These are phyloP conservation scores for Actinia tenebrosa DNA, from an alignment of 64 coral and sea anemone genomes.

Conservation along the genomic window DNA sequence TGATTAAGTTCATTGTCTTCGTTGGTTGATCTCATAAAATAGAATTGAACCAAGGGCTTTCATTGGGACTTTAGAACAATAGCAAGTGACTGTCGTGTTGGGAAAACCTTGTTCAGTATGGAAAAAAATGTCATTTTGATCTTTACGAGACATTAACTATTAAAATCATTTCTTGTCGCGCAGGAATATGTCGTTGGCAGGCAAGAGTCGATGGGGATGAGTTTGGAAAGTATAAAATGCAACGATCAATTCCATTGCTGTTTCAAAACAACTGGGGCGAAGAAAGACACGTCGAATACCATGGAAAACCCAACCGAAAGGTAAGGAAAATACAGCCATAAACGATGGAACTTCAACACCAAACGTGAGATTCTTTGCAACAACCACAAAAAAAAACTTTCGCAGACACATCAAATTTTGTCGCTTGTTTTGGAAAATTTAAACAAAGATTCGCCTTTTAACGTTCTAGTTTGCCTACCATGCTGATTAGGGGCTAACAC, in stretches of 20 bases:
- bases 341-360: not conserved
- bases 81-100: not conserved
- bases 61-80: conserved; percentile 13
- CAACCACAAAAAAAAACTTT: not conserved
- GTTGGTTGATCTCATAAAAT: not conserved
- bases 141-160: conserved; percentile 17
- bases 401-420: not conserved
- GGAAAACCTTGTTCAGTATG: not conserved
- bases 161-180: not conserved
- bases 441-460: not conserved
- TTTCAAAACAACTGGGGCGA: not conserved
- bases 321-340: not conserved
- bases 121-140: conserved; percentile 4
- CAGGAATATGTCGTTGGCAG: conserved; percentile 2
- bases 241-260: not conserved
- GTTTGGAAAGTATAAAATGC: conserved; percentile 4
- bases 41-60: not conserved
- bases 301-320: not conserved
- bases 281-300: not conserved
- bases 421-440: not conserved
- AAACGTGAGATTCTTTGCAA: not conserved
- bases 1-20: not conserved
- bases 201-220: not conserved
- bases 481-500: not conserved
- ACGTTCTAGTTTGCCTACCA: not conserved